A percentile compares a stretch with the other conserved stretches of the same genome.
phyloP scores from a whole-genome alignment of 2,888 invertebrate genomes.

The Nephrotoma flavescens region DNA sequence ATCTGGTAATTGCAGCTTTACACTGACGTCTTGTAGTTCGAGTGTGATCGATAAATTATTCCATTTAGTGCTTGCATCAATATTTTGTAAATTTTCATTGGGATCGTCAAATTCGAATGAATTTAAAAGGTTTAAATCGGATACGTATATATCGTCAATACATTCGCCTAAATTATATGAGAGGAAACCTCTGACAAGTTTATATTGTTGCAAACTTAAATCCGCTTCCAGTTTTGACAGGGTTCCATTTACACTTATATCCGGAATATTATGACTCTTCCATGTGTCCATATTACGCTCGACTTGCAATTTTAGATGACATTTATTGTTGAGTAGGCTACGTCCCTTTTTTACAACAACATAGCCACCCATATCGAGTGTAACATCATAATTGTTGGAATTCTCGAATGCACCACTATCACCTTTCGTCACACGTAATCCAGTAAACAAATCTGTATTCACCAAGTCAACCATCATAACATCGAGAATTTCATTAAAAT shows the following conservation, averaged over 20 bases:
- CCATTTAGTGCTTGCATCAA: slow-evolving; percentile 34
- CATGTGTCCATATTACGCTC: slow-evolving; percentile 64
- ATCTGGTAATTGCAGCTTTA: slow-evolving; percentile 40
- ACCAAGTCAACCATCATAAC: slow-evolving; percentile 48
- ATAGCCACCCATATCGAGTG: slow-evolving; percentile 25
- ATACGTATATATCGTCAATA: slow-evolving; percentile 44
- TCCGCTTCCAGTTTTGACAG: slow-evolving; percentile 72
- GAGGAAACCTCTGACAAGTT: slow-evolving; percentile 72
- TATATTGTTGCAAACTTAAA: slow-evolving; percentile 73
- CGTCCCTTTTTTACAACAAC: slow-evolving; percentile 35
- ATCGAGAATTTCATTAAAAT: slow-evolving; percentile 36
- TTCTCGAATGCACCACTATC: not conserved
- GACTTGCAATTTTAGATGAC: slow-evolving; percentile 62
- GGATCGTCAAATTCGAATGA: slow-evolving; percentile 23
- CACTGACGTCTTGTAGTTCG: slow-evolving; percentile 72
- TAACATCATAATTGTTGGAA: slow-evolving; percentile 13
- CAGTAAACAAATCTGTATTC: slow-evolving; percentile 55
- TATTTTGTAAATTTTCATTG: slow-evolving; percentile 11
- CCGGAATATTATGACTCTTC: slow-evolving; percentile 46
- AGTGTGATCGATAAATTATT: slow-evolving; percentile 64
- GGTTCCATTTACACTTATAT: slow-evolving; percentile 71
- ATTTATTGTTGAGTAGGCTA: slow-evolving; percentile 67
- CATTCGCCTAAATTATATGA: slow-evolving; percentile 81
- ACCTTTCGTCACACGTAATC: slow-evolving; percentile 24
- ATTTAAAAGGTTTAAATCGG: slow-evolving; percentile 5